Conservation (phyloP, 2,888 invertebrate genomes). For the Leptogaster cylindrica region DNA sequence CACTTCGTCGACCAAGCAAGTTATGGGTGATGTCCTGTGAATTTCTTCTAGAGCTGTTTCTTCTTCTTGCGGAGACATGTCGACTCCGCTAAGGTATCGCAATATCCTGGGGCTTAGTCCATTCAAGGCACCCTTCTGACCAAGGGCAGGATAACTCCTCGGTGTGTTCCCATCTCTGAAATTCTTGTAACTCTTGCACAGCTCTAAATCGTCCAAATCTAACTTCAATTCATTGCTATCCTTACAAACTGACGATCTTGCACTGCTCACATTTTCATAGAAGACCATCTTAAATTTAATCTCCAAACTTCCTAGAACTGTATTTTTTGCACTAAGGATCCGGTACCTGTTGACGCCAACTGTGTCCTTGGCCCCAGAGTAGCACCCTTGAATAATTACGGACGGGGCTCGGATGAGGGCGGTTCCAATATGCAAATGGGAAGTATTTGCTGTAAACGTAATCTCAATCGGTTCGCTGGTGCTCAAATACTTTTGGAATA, state of each 20-base stretch:
- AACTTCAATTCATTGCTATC: not conserved
- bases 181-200: not conserved
- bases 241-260: not conserved
- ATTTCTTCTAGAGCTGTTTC: conserved; percentile 60
- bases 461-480: conserved; percentile 55
- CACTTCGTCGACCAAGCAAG: conserved; percentile 48
- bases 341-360: conserved; percentile 13
- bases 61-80: conserved; percentile 60
- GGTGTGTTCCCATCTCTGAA: not conserved
- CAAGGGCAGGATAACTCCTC: not conserved
- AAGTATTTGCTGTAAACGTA: conserved; percentile 44
- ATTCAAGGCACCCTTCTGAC: too few species aligned
- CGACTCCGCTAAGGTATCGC: conserved; percentile 59
- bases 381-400: conserved; percentile 29
- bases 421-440: conserved; percentile 47
- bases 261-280: not conserved
- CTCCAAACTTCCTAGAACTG: conserved; percentile 37
- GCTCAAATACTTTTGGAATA: conserved; percentile 56
- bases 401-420: conserved; percentile 40
- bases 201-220: conserved; percentile 1
- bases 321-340: conserved; percentile 44
- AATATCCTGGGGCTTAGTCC: conserved; percentile 51
- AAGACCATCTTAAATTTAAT: conserved; percentile 41
- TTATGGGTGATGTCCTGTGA: conserved; percentile 59
- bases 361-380: not conserved